Evolutionary conservation across 2,113 vertebrate genomes (phyloP), one percentile per base, ranked within the genome.

Genomic region (Gadus chalcogrammus): DNA sequence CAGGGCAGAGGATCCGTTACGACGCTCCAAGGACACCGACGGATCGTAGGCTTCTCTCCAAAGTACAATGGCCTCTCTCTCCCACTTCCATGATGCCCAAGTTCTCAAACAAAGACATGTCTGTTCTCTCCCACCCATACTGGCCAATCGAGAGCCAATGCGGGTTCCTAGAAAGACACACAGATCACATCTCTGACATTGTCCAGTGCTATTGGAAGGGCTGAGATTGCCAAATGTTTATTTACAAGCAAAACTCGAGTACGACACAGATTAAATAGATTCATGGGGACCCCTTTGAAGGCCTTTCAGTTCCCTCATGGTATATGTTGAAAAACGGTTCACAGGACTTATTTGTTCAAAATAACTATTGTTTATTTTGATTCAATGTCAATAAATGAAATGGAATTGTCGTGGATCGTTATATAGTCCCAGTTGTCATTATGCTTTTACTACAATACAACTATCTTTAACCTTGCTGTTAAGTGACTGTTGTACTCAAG

Each of bases 31-130:
- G 90, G 83, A 89, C 88, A 79, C 86, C 87, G 90, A 89, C 85
- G 82, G 87, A 88, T 88, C 87, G 86, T 83, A 87, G 82, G 79
- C 84, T 88, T 87, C 88, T 87, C 88, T 91, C 86, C 80, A 78
- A 80, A 82, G 89, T 85, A 92, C 90, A 92, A 91, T 88, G 88
- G 81, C 79, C 78, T 80, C 88, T 88, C 88, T 91, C 82, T 90
- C 88, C 90, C 82, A 89, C 83, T 79, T 79, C 74, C 80, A 65
- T 87, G 83, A 91, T 81, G 89, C 87, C 84, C 89, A 86, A 88
- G 80, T 81, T 87, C 7, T 83, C 82, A 64, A 74, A 92, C 90
- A 92, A 92, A 90, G 85, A 67, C 82, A 65, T 72, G 82, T 83
- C 85, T 93, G 91, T 93, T 91, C 84, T 91, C 84, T 81, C 71